Percentiles rank a stretch among this genome's conserved stretches.
Evolutionary conservation across 2,888 invertebrate genomes (phyloP).

Genomic region (Drosophila ezoana): DNA sequence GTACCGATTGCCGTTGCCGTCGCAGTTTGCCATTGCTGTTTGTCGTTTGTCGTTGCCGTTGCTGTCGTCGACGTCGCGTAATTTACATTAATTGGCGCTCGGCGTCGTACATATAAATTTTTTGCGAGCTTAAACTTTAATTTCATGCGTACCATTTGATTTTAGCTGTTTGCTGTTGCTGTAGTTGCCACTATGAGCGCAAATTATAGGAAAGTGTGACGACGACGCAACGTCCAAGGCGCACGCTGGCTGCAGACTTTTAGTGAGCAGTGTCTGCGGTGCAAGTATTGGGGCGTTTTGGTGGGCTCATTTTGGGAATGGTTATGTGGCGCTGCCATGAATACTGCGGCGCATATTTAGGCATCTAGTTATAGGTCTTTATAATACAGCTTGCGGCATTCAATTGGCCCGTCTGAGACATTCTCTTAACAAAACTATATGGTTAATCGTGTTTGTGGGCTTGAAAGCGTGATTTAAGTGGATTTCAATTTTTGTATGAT

Average conservation of each 20-base stretch:
- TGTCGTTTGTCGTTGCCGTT: slow-evolving; percentile 38
- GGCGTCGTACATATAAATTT: slow-evolving; percentile 78
- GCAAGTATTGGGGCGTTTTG: slow-evolving; percentile 52
- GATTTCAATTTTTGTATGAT: not conserved
- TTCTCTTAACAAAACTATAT: slow-evolving; percentile 33
- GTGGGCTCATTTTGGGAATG: slow-evolving; percentile 43
- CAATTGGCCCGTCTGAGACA: slow-evolving; percentile 55
- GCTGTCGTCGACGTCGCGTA: slow-evolving; percentile 73
- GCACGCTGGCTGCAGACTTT: slow-evolving; percentile 40
- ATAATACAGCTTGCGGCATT: slow-evolving; percentile 55
- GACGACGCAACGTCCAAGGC: slow-evolving; percentile 9
- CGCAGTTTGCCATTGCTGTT: slow-evolving; percentile 26
- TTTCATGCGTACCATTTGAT: slow-evolving; percentile 81
- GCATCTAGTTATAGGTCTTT: slow-evolving; percentile 67
- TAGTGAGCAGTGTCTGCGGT: slow-evolving; percentile 23
- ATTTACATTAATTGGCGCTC: slow-evolving; percentile 80
- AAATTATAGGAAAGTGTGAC: slow-evolving; percentile 65
- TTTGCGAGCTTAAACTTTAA: slow-evolving; percentile 76
- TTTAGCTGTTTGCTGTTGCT: slow-evolving; percentile 45
- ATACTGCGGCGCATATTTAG: slow-evolving; percentile 52
- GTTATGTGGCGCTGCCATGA: slow-evolving; percentile 46
- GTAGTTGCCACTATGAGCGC: slow-evolving; percentile 48
- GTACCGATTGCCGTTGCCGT: slow-evolving; percentile 1
- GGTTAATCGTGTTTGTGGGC: slow-evolving; percentile 6
- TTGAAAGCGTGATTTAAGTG: slow-evolving; percentile 7